Conservation (phyloP, 2,797 vertebrate species). For the Pantherophis vulpinus region DNA sequence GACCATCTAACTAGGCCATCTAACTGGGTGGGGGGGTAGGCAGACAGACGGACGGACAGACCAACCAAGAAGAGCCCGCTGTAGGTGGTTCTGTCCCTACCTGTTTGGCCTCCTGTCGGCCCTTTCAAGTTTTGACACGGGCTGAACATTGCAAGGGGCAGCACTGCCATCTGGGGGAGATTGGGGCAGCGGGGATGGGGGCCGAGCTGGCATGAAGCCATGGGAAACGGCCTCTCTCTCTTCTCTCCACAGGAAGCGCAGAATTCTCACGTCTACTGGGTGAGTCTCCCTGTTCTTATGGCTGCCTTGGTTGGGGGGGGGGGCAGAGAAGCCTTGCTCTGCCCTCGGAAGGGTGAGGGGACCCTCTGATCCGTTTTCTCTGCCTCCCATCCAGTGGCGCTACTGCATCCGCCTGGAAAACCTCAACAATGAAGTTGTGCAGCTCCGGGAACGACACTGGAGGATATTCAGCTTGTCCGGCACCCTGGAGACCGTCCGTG, state of each 20-base stretch:
- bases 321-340: background rate
- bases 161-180: background rate
- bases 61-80: background rate
- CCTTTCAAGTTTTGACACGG: fast-evolving
- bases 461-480: conserved; percentile 97
- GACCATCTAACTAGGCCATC: too few species aligned
- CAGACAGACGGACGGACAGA: too few species aligned
- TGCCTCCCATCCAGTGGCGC: conserved; percentile 82
- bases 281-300: conserved; percentile 71
- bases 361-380: background rate
- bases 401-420: conserved; percentile 98
- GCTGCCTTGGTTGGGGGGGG: too few species aligned
- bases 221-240: conserved; percentile 51
- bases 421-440: conserved; percentile 90
- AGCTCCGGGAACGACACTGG: conserved; percentile 95
- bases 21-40: too few species aligned
- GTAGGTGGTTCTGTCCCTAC: background rate
- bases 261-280: conserved; percentile 99
- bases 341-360: background rate
- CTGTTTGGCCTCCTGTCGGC: background rate
- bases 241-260: conserved; percentile 87
- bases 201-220: background rate
- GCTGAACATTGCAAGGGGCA: background rate
- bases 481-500: conserved; percentile 94
- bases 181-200: background rate